phyloP scores from a whole-genome alignment of 2,888 invertebrate species.

The Drosophila setosimentum region DNA sequence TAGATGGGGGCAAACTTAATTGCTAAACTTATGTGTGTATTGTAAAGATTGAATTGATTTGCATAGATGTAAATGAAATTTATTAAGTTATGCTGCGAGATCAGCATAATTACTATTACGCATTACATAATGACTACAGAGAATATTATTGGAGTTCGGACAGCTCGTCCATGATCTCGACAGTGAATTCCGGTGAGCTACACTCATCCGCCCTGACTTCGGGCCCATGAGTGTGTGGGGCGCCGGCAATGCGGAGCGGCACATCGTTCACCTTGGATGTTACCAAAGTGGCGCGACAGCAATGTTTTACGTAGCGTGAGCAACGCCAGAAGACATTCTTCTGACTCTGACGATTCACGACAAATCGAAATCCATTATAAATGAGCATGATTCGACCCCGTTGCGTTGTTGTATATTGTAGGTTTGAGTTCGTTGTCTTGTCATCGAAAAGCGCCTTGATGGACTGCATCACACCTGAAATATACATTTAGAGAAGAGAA shows the following conservation, averaged over 20 bases:
- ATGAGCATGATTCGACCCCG: conserved; percentile 85
- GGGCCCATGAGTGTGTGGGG: conserved; percentile 84
- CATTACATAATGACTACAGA: conserved; percentile 27
- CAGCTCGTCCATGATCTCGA: conserved; percentile 80
- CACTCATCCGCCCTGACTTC: conserved; percentile 79
- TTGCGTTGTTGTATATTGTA: conserved; percentile 85
- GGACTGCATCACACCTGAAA: conserved; percentile 66
- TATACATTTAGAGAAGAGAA: neutral
- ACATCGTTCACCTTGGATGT: conserved; percentile 83
- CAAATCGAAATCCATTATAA: conserved; percentile 85
- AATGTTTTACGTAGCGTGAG: conserved; percentile 84
- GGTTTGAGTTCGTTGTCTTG: conserved; percentile 76
- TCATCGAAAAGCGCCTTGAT: conserved; percentile 81
- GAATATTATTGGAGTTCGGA: conserved; percentile 62
- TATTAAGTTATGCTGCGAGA: conserved; percentile 41
- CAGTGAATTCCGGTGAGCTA: conserved; percentile 75
- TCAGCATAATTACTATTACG: conserved; percentile 16
- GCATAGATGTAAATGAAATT: conserved; percentile 27
- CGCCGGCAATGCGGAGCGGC: conserved; percentile 82
- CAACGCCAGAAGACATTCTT: conserved; percentile 85
- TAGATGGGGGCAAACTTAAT: neutral
- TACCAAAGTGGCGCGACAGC: conserved; percentile 84
- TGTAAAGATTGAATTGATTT: conserved; percentile 20
- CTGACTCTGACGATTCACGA: conserved; percentile 84
- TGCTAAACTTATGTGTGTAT: conserved; percentile 12